These are phyloP conservation scores for Trachurus trachurus DNA, from an alignment of 2,797 vertebrate species.

Conservation along the genomic window DNA sequence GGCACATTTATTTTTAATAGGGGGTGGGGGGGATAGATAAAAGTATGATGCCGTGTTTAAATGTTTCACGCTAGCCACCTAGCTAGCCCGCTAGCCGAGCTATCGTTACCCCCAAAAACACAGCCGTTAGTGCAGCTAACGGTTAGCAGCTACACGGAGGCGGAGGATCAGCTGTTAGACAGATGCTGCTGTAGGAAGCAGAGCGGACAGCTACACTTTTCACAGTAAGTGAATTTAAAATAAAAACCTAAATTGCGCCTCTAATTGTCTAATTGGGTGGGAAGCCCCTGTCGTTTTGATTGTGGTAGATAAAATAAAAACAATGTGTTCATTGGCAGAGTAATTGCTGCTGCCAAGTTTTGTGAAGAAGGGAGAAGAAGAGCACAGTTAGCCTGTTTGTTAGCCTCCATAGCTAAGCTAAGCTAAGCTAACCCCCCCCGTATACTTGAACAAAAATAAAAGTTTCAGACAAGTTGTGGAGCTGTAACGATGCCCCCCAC, in stretches of 20 bases:
- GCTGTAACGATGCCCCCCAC: background rate
- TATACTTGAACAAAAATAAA: conserved; percentile 52
- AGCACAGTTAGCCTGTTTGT: conserved; percentile 35
- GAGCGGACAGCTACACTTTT: conserved; percentile 55
- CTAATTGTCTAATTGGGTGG: background rate
- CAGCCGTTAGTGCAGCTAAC: conserved; percentile 66
- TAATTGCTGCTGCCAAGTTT: conserved; percentile 38
- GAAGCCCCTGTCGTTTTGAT: background rate
- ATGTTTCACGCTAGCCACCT: conserved; percentile 64
- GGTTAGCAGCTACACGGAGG: conserved; percentile 71
- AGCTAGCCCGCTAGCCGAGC: conserved; percentile 59
- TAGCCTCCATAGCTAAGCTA: conserved; percentile 35
- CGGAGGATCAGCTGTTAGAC: conserved; percentile 81
- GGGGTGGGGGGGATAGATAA: conserved; percentile 25
- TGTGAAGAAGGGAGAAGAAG: conserved; percentile 14
- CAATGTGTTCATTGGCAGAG: background rate
- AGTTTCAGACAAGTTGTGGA: conserved; percentile 64
- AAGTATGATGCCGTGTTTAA: conserved; percentile 75
- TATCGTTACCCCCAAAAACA: conserved; percentile 37
- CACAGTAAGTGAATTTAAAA: conserved; percentile 74
- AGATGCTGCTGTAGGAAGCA: conserved; percentile 71
- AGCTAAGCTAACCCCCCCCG: conserved; percentile 44
- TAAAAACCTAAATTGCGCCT: conserved; percentile 15
- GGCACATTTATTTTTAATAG: conserved; percentile 36
- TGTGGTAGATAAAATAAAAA: background rate